These are phyloP conservation scores for Lepilemur septentrionalis DNA, from an alignment of 2,797 vertebrate species.

Conservation along the genomic window DNA sequence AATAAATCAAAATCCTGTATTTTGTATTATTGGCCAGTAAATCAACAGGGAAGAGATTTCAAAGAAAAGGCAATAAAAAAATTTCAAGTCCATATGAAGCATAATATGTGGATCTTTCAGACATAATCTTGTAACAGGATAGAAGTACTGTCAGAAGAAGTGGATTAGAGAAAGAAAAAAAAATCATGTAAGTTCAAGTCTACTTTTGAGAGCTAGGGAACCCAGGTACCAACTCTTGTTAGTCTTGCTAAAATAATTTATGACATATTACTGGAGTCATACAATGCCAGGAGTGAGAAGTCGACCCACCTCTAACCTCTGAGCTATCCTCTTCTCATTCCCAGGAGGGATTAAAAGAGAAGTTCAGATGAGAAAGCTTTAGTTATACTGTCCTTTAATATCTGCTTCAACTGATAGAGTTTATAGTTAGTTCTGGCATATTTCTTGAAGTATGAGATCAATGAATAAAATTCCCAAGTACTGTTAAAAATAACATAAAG, in stretches of 20 bases:
- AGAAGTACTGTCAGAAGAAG: constrained; percentile 27
- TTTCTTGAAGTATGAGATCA: constrained; percentile 47
- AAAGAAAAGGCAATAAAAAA: constrained; percentile 5
- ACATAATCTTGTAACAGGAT: neutral
- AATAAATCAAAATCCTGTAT: neutral
- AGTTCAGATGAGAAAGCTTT: constrained; percentile 19
- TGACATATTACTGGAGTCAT: neutral
- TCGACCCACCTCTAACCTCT: neutral
- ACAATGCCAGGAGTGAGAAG: neutral
- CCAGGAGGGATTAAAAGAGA: neutral
- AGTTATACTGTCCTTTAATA: constrained; percentile 12
- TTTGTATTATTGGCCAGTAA: constrained; percentile 10
- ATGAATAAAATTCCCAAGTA: constrained; percentile 27
- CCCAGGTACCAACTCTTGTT: neutral
- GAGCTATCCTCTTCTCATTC: neutral
- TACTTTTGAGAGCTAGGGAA: neutral
- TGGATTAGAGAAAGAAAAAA: neutral
- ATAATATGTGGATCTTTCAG: neutral
- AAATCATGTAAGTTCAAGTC: neutral
- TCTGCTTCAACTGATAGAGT: constrained; percentile 21
- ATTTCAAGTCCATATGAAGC: neutral
- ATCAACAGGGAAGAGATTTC: neutral
- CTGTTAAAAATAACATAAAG: constrained; percentile 41
- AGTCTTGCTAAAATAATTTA: neutral
- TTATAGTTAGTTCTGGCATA: neutral